These are phyloP conservation scores for Malurus cyaneus DNA, from an alignment of 2,113 vertebrate genomes.

Conservation along the genomic window DNA sequence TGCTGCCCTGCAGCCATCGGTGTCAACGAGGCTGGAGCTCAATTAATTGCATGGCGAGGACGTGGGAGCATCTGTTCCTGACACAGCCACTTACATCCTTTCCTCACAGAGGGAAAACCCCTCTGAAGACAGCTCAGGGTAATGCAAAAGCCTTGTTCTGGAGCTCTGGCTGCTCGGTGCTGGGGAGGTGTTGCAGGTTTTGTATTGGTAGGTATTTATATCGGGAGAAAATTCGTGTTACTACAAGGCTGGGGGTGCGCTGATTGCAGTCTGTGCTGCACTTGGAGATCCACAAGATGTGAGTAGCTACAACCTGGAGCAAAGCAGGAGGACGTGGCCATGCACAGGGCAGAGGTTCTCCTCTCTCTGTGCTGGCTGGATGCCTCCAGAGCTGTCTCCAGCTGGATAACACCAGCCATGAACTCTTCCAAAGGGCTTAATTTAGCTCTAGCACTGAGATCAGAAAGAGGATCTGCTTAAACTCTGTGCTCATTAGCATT, in stretches of 20 bases:
- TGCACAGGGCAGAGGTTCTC: background rate
- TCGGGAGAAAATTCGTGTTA: background rate
- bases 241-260: background rate
- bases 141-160: background rate
- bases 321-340: fast-evolving
- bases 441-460: background rate
- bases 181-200: background rate
- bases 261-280: background rate
- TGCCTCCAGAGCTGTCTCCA: background rate
- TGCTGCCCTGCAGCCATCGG: background rate
- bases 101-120: background rate
- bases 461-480: background rate
- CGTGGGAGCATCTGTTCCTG: background rate
- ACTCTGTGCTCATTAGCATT: background rate
- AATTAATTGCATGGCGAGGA: background rate
- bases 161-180: background rate
- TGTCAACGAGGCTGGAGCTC: background rate
- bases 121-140: background rate
- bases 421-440: background rate
- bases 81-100: background rate
- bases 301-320: background rate
- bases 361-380: background rate
- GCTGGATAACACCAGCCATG: background rate
- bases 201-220: background rate
- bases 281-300: background rate